Percentiles rank a stretch among this genome's conserved stretches.
Conservation (phyloP, 1,140 invertebrate species). For the Scylla paramamosain region DNA sequence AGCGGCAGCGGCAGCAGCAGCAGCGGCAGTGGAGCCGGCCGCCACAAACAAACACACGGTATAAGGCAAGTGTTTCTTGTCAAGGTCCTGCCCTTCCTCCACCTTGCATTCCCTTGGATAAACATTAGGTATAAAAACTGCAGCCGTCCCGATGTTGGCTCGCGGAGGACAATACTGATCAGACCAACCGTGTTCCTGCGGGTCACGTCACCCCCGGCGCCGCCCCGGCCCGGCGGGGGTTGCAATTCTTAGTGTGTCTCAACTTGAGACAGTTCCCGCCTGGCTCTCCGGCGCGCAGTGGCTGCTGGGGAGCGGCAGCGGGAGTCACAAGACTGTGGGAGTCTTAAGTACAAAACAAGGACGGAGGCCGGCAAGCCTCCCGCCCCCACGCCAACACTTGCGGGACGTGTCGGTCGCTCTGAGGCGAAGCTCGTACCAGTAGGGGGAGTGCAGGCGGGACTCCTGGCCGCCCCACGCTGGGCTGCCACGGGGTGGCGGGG, state of each 20-base stretch:
- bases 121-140: not conserved
- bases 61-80: constrained; percentile 13
- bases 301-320: not conserved
- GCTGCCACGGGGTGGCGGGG: not conserved
- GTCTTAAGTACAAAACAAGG: not conserved
- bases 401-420: not conserved
- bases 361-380: not conserved
- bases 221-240: not conserved
- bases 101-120: not conserved
- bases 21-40: not conserved
- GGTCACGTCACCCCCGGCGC: not conserved
- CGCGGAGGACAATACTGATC: not conserved
- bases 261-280: not conserved
- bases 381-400: not conserved
- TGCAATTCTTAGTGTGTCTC: not conserved
- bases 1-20: not conserved
- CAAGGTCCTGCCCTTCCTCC: not conserved
- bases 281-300: not conserved
- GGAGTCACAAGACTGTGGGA: not conserved
- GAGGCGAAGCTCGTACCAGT: not conserved
- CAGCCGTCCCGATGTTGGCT: not conserved
- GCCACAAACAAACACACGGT: not conserved
- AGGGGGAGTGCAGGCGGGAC: not conserved
- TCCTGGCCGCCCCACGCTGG: not conserved
- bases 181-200: not conserved